Base-by-base conservation (phyloP, 2,888 invertebrate genomes). In the Teleogryllus oceanicus region DNA sequence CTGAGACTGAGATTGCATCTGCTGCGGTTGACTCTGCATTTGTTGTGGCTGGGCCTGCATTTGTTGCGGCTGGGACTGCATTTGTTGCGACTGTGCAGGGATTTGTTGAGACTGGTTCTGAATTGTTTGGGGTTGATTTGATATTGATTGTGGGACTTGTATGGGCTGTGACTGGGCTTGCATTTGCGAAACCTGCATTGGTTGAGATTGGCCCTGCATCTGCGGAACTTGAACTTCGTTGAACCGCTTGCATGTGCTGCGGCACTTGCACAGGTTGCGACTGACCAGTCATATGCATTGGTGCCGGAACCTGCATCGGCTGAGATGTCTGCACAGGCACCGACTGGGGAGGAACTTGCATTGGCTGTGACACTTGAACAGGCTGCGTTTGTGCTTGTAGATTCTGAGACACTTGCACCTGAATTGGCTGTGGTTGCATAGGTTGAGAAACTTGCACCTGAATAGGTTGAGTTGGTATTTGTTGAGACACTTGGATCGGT, bases 381-480 rank as follows among this genome's bases (percentile, higher is more conserved):
- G 80, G 80, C 49, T 82, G 81, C 83, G 88, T 89, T 8, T 85
- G 86, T 83, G 49, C 87, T 74, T 82, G 82, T 76, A 49, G 76
- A 37, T 24, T 18, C n/a, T 77, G 77, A 37, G 50, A 20, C 77
- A 77, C 77, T 77, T 77, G 77, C 18, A 50, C 20, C 49, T 77
- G 77, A 49, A 89, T 89, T 18, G 87, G 88, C 83, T 89, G 89
- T 82, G 88, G 88, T 5, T 88, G 87, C 84, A 89, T 87, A 37
- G 87, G 87, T 84, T 89, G 89, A 87, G 75, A 76, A 62, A 89
- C 89, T 83, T 89, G 62, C 11, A 62, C 62, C n/a, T 62, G 62
- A 62, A 62, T 89, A 24, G 88, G 89, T 85, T 89, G 88, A 86
- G 87, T 90, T 85, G 87, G 91, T 88, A 89, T 88, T 85, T 89